phyloP scores from a whole-genome alignment of 2,888 invertebrate species.

The Apodemia hepburni region DNA sequence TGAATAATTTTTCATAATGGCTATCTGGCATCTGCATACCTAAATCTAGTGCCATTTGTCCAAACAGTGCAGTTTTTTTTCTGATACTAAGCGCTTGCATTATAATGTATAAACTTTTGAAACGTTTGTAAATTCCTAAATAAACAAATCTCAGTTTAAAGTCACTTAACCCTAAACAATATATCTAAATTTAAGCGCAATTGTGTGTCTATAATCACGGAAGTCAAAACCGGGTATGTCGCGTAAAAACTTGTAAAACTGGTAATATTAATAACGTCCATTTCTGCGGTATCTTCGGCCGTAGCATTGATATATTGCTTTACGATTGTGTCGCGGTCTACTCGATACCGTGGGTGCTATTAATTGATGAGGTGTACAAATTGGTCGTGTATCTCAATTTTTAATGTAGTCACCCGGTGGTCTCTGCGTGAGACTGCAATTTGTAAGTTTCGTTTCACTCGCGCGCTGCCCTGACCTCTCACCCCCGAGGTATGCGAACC shows the following conservation, averaged over 20 bases:
- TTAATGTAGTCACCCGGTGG: constrained; percentile 38
- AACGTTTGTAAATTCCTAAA: not conserved
- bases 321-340: constrained; percentile 28
- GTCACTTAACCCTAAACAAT: not conserved
- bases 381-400: constrained; percentile 27
- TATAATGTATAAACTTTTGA: too few species aligned
- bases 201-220: not conserved
- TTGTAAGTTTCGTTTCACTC: constrained; percentile 46
- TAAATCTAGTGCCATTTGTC: too few species aligned
- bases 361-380: constrained; percentile 30
- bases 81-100: too few species aligned
- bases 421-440: constrained; percentile 60
- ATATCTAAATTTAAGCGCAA: not conserved
- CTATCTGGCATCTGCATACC: too few species aligned
- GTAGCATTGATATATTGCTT: constrained; percentile 30
- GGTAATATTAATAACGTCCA: constrained; percentile 51
- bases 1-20: too few species aligned
- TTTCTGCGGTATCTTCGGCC: constrained; percentile 31
- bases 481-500: constrained; percentile 39
- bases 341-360: constrained; percentile 26
- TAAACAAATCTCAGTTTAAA: not conserved
- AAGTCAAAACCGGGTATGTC: constrained; percentile 14
- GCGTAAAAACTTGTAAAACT: constrained; percentile 42
- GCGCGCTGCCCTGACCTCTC: constrained; percentile 45
- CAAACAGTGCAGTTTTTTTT: too few species aligned